phyloP scores from a whole-genome alignment of 2,888 invertebrate species.

The Drosophila diplacantha region DNA sequence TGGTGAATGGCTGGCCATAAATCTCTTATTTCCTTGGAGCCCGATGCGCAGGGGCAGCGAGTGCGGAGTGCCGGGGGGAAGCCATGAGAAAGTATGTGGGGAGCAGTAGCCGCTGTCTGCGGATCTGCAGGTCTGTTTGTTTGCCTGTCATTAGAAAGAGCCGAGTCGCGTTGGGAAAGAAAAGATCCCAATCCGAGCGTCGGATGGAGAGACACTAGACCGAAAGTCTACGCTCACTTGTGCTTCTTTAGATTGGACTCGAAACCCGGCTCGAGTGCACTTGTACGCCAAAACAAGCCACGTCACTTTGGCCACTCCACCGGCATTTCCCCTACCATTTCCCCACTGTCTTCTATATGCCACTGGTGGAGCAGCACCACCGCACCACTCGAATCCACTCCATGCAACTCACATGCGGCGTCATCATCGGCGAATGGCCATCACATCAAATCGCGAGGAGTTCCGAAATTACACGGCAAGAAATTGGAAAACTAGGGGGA shows the following conservation, averaged over 20 bases:
- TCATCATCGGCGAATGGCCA: conserved; percentile 39
- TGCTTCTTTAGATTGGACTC: conserved; percentile 72
- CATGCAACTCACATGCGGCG: conserved; percentile 44
- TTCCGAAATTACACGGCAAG: conserved; percentile 19
- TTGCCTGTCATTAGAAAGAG: conserved; percentile 67
- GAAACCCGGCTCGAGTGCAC: conserved; percentile 71
- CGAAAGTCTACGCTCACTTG: conserved; percentile 70
- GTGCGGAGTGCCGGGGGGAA: conserved; percentile 42
- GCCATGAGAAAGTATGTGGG: conserved; percentile 63
- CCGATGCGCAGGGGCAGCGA: conserved; percentile 27
- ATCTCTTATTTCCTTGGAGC: conserved; percentile 55
- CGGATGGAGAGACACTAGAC: conserved; percentile 63
- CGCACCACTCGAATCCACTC: conserved; percentile 49
- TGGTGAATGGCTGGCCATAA: conserved; percentile 68
- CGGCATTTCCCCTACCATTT: not conserved
- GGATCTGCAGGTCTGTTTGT: conserved; percentile 60
- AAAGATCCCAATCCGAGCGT: conserved; percentile 55
- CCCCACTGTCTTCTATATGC: not conserved
- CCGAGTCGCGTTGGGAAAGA: conserved; percentile 33
- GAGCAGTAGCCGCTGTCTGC: conserved; percentile 39
- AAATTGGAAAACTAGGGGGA: not conserved
- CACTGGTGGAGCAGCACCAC: conserved; percentile 26
- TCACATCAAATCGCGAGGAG: conserved; percentile 38
- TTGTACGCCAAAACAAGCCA: conserved; percentile 71
- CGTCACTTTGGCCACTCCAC: conserved; percentile 66